phyloP scores from a whole-genome alignment of 2,888 invertebrate genomes.

The Tenthredo mesomela region DNA sequence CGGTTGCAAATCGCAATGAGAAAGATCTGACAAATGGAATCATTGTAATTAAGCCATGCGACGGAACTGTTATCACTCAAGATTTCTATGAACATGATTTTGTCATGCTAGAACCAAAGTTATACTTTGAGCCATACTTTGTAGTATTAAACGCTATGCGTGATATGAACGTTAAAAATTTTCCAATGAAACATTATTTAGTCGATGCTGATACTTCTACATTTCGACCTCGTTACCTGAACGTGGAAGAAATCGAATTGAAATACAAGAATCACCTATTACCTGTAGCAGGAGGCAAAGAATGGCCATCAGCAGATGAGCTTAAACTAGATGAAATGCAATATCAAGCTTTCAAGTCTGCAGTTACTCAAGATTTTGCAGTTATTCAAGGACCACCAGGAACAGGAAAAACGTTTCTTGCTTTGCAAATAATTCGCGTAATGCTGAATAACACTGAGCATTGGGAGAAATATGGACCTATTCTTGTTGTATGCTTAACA shows the following conservation, averaged over 20 bases:
- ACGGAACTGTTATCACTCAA: neutral
- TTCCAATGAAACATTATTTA: slow-evolving; percentile 86
- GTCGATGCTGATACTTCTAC: slow-evolving; percentile 76
- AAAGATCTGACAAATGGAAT: slow-evolving; percentile 80
- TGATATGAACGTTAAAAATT: slow-evolving; percentile 79
- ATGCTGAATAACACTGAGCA: slow-evolving; percentile 81
- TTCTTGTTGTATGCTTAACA: slow-evolving; percentile 90
- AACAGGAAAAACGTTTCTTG: slow-evolving; percentile 92
- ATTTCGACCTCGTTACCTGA: slow-evolving; percentile 7
- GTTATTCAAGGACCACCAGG: slow-evolving; percentile 94
- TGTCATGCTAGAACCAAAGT: slow-evolving; percentile 87
- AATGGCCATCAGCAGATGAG: slow-evolving; percentile 78
- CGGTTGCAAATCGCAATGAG: slow-evolving; percentile 82
- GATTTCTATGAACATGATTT: slow-evolving; percentile 4
- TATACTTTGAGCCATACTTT: slow-evolving; percentile 91
- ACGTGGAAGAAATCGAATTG: neutral
- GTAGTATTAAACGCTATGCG: slow-evolving; percentile 87
- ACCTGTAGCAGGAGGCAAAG: slow-evolving; percentile 57
- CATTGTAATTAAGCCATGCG: slow-evolving; percentile 69
- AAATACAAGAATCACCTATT: slow-evolving; percentile 15
- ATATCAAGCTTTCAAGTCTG: slow-evolving; percentile 83
- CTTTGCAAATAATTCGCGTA: slow-evolving; percentile 86
- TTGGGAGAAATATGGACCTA: slow-evolving; percentile 81
- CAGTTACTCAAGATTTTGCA: slow-evolving; percentile 86
- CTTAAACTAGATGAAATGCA: slow-evolving; percentile 85